Conservation (phyloP, 2,888 invertebrate genomes). For the Erebia epiphron region DNA sequence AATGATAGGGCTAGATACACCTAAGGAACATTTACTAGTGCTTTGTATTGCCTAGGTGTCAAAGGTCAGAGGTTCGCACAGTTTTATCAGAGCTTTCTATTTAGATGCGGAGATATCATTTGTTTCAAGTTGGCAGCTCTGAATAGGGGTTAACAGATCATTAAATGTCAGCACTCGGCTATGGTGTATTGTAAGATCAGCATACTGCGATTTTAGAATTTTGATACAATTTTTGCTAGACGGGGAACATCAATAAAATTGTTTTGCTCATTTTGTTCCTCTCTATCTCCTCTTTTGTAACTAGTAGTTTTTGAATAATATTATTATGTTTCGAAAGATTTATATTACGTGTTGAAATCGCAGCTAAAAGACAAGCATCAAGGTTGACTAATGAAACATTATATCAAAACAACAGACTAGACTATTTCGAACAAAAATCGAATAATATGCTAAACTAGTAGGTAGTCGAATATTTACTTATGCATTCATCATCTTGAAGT, state of each 20-base stretch:
- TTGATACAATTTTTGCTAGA: not conserved
- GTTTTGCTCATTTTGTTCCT: not conserved
- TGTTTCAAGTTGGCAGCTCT: constrained; percentile 33
- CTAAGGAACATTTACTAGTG: constrained; percentile 34
- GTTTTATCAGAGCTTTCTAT: constrained; percentile 39
- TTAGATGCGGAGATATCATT: constrained; percentile 39
- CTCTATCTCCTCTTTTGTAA: too few species aligned
- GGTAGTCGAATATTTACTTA: too few species aligned
- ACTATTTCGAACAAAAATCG: too few species aligned
- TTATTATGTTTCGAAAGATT: too few species aligned
- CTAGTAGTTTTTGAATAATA: too few species aligned
- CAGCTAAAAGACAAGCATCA: too few species aligned
- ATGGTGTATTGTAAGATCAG: constrained; percentile 9
- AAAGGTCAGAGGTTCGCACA: constrained; percentile 35
- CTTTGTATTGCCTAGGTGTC: constrained; percentile 40
- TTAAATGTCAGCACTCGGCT: constrained; percentile 21
- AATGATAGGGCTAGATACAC: constrained; percentile 56
- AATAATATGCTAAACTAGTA: too few species aligned
- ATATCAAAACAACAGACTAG: too few species aligned
- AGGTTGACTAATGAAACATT: too few species aligned
- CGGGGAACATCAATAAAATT: not conserved
- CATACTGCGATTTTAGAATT: constrained; percentile 3
- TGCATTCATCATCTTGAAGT: too few species aligned
- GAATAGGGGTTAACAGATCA: constrained; percentile 27
- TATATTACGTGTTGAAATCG: too few species aligned